These are phyloP conservation scores for Tetramorium alpestre DNA, from an alignment of 1,140 invertebrate genomes.

Conservation along the genomic window DNA sequence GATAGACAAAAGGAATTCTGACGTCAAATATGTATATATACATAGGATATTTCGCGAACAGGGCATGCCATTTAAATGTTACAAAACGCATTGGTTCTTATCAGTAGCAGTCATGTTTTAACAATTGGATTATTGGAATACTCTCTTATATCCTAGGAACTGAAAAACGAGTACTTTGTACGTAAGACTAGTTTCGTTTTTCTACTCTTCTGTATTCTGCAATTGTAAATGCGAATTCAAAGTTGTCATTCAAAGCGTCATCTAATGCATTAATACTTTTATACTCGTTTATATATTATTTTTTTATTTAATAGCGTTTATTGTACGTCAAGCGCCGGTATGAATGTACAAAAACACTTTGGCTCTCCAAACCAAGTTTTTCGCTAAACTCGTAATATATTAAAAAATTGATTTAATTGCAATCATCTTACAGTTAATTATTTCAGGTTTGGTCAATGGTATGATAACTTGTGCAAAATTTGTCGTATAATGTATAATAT, in stretches of 20 bases:
- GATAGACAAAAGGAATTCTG: conserved; percentile 57
- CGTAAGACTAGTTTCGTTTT: conserved; percentile 54
- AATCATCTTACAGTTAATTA: conserved; percentile 45
- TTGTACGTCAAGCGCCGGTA: conserved; percentile 57
- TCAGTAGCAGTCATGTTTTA: conserved; percentile 63
- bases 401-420: conserved; percentile 68
- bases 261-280: conserved; percentile 59
- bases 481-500: conserved; percentile 26
- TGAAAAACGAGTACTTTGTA: conserved; percentile 62
- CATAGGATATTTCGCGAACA: conserved; percentile 54
- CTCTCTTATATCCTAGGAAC: conserved; percentile 60
- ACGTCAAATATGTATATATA: conserved; percentile 61
- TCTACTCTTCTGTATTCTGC: conserved; percentile 34
- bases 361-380: conserved; percentile 56
- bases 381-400: conserved; percentile 45
- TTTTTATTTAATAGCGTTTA: conserved; percentile 51
- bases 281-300: conserved; percentile 35
- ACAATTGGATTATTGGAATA: conserved; percentile 49
- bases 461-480: conserved; percentile 64
- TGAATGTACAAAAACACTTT: conserved; percentile 70
- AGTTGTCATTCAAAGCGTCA: conserved; percentile 49
- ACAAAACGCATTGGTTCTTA: conserved; percentile 63
- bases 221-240: conserved; percentile 46
- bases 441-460: conserved; percentile 64
- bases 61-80: conserved; percentile 63